A percentile compares a stretch with the other conserved stretches of the same genome.
Conservation (phyloP, 2,113 vertebrate genomes). For the Ctenodactylus gundi region DNA sequence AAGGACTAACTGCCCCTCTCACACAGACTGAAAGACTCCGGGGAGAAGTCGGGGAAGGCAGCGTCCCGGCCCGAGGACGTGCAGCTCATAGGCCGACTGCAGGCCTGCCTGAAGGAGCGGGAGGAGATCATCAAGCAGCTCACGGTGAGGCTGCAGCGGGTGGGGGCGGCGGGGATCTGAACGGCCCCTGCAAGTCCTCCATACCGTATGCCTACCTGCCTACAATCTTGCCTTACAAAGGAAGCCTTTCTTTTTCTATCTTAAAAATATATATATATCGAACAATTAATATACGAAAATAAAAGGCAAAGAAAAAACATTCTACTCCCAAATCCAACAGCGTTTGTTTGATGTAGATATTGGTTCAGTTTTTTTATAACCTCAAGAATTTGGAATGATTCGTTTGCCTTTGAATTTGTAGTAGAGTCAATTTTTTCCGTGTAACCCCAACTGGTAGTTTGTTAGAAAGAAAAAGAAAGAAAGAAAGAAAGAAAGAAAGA, state of each 20-base stretch:
- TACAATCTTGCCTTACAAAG: not conserved
- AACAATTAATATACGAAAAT: not conserved
- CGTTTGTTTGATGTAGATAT: not conserved
- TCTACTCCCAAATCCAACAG: not conserved
- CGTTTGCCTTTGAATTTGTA: not conserved
- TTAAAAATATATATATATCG: not conserved
- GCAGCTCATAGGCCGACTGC: slow-evolving; percentile 89
- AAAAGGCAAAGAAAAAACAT: not conserved
- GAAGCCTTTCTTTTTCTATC: not conserved
- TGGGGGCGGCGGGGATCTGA: no score
- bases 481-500: no score
- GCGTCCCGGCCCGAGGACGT: slow-evolving; percentile 89
- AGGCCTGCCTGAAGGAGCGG: slow-evolving; percentile 91
- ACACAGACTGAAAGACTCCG: slow-evolving; percentile 89
- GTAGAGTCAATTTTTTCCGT: not conserved
- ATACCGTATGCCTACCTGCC: no score
- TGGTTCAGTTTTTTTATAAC: not conserved
- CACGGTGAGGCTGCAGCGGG: slow-evolving; percentile 91
- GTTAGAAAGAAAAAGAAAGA: no score
- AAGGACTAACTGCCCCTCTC: not conserved
- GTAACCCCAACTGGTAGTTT: no score
- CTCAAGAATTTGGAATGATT: not conserved
- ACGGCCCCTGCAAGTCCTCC: no score
- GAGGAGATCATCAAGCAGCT: slow-evolving; percentile 93
- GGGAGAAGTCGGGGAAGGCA: slow-evolving; percentile 89